A percentile compares a stretch with the other conserved stretches of the same genome.
phyloP scores from a whole-genome alignment of 2,797 vertebrate genomes.

The Naso thynnoides region DNA sequence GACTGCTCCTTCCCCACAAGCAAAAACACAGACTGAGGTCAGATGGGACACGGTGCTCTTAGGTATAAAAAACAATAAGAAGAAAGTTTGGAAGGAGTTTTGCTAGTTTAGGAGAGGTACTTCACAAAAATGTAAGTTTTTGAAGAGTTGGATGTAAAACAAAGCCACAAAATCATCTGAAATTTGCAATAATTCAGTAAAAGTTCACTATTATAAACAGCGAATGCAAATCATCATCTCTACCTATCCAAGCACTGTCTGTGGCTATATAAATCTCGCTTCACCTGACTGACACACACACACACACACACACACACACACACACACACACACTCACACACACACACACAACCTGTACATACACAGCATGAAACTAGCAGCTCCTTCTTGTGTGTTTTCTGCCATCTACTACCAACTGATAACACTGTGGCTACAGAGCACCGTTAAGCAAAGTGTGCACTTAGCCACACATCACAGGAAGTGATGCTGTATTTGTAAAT shows the following conservation, averaged over 20 bases:
- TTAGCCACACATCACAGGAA: not conserved
- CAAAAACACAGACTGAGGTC: slow-evolving; percentile 15
- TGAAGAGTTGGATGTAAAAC: not conserved
- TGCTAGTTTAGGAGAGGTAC: not conserved
- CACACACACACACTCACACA: not conserved
- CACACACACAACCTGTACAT: not conserved
- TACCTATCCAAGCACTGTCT: not conserved
- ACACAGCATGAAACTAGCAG: not conserved
- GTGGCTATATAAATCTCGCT: not conserved
- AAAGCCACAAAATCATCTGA: not conserved
- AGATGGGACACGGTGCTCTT: not conserved
- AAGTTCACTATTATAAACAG: not conserved
- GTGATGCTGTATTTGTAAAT: not conserved
- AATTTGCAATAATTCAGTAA: not conserved
- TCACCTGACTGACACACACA: not conserved
- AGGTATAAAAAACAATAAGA: not conserved
- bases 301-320: not conserved
- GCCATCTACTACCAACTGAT: not conserved
- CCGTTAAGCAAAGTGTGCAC: not conserved
- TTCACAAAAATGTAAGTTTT: no score
- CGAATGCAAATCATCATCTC: no score
- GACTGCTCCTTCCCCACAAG: not conserved
- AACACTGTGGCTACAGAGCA: not conserved
- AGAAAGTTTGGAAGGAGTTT: not conserved
- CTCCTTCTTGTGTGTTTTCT: not conserved